phyloP scores from a whole-genome alignment of 1,140 invertebrate species.

The Zaprionus gabonicus region DNA sequence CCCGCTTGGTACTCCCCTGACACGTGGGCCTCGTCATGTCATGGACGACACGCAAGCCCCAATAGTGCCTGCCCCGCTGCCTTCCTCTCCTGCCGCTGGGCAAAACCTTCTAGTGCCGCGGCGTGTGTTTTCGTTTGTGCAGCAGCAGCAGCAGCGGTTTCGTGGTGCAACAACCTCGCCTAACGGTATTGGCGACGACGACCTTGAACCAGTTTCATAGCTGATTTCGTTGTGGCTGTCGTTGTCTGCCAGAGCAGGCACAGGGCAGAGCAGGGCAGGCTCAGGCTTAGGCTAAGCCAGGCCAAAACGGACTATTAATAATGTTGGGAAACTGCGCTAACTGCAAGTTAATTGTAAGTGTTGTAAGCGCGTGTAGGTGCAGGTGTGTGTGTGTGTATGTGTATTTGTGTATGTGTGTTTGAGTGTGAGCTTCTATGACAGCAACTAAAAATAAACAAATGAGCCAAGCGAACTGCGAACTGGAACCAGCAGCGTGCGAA shows the following conservation, averaged over 20 bases:
- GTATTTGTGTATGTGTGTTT: slow-evolving; percentile 8
- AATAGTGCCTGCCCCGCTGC: background rate
- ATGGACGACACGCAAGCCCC: slow-evolving; percentile 73
- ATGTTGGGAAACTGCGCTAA: slow-evolving; percentile 48
- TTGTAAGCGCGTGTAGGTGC: background rate
- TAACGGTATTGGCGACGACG: slow-evolving; percentile 42
- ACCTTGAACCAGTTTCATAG: slow-evolving; percentile 81
- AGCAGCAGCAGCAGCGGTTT: background rate
- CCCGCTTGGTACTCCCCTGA: slow-evolving; percentile 47
- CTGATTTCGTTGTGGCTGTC: slow-evolving; percentile 48
- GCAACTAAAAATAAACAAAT: slow-evolving; percentile 81
- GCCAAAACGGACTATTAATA: slow-evolving; percentile 55
- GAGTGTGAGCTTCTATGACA: slow-evolving; percentile 57
- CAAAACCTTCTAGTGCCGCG: background rate
- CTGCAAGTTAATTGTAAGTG: slow-evolving; percentile 64
- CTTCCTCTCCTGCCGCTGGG: background rate
- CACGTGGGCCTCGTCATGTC: slow-evolving; percentile 76
- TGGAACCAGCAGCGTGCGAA: slow-evolving; percentile 19
- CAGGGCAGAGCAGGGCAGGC: slow-evolving; percentile 22
- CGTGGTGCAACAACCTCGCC: slow-evolving; percentile 79
- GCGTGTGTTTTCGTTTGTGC: slow-evolving; percentile 48
- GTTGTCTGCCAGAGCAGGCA: slow-evolving; percentile 23
- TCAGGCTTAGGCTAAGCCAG: background rate
- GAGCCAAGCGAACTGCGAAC: slow-evolving; percentile 54
- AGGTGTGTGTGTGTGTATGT: slow-evolving; percentile 2